Evolutionary conservation across 2,113 vertebrate species (phyloP).

Genomic region (Mus pahari): DNA sequence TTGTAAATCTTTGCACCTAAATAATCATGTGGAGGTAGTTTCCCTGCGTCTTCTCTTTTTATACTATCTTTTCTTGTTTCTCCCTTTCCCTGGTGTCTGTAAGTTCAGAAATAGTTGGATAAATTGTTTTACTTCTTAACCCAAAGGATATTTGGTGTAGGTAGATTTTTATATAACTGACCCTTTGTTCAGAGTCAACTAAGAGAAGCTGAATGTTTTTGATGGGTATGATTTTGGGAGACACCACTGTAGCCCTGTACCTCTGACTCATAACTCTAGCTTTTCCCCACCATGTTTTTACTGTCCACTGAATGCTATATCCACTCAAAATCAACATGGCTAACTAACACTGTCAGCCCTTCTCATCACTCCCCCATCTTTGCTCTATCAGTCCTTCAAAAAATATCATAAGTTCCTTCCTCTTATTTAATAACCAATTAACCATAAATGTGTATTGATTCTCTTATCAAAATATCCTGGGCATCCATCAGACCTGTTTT

Average conservation of each 20-base stretch:
- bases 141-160: neutral
- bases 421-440: neutral
- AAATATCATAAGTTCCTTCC: neutral
- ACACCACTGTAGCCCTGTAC: neutral
- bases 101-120: constrained; percentile 35
- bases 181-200: constrained; percentile 2
- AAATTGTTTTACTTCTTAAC: neutral
- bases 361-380: constrained; percentile 1
- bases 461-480: neutral
- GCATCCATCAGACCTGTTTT: neutral
- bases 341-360: neutral
- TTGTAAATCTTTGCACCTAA: neutral
- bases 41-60: neutral
- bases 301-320: neutral
- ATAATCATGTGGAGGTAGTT: neutral
- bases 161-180: neutral
- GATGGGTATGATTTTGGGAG: neutral
- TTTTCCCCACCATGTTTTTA: neutral
- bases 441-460: neutral
- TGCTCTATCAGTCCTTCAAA: neutral
- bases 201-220: neutral
- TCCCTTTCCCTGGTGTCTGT: neutral
- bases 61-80: neutral
- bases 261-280: neutral
- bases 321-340: neutral